A percentile compares a stretch with the other conserved stretches of the same genome.
phyloP scores from a whole-genome alignment of 2,888 invertebrate species.

The Melieria omissa region DNA sequence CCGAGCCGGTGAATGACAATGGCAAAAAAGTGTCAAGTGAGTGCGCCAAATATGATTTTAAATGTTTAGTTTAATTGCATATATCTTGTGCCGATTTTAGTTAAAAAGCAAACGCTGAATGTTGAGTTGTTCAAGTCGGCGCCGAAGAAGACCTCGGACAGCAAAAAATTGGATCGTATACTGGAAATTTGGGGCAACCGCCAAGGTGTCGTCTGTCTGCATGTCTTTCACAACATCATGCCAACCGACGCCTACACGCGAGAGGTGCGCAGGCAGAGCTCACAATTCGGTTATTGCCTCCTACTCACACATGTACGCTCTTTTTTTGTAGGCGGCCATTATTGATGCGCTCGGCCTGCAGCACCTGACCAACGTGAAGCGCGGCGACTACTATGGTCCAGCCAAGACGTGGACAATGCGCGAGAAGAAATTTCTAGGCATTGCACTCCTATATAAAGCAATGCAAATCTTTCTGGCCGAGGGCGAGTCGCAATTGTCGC shows the following conservation, averaged over 20 bases:
- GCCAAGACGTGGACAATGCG: conserved; percentile 78
- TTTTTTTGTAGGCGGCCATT: conserved; percentile 74
- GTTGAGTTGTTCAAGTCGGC: conserved; percentile 54
- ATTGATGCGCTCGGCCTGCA: conserved; percentile 85
- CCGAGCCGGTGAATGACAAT: conserved; percentile 12
- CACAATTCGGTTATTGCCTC: too few relatives aligned
- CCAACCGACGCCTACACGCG: conserved; percentile 93
- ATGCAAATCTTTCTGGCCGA: conserved; percentile 86
- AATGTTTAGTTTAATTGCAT: not conserved
- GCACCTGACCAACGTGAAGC: conserved; percentile 81
- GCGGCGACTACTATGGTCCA: conserved; percentile 86
- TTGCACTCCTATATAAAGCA: conserved; percentile 82
- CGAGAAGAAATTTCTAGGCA: conserved; percentile 79
- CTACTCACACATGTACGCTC: too few relatives aligned
- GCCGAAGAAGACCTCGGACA: conserved; percentile 45
- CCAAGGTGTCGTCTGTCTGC: conserved; percentile 88
- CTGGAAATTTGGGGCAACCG: conserved; percentile 87
- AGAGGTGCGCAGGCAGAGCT: conserved; percentile 67
- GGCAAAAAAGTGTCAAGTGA: conserved; percentile 45
- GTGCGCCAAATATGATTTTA: conserved; percentile 3
- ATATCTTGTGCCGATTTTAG: conserved; percentile 23
- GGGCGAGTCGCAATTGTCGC: conserved; percentile 88
- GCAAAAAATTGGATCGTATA: conserved; percentile 79
- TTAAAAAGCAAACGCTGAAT: conserved; percentile 43
- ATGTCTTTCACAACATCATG: conserved; percentile 89